Base-by-base conservation (phyloP, 2,888 invertebrate species). In the Dioctria linearis region DNA sequence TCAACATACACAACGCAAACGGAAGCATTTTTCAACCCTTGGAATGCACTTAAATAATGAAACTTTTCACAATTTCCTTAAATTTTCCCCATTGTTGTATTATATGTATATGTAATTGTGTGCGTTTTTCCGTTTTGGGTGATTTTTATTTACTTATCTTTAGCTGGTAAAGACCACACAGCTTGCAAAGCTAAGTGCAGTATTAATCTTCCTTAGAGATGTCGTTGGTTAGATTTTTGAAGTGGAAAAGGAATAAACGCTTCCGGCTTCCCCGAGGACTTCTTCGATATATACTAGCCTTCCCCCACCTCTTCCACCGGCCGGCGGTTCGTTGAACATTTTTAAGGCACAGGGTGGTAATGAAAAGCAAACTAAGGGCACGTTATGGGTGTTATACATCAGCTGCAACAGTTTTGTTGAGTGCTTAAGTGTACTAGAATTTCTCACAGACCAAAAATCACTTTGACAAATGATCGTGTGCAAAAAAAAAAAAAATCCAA, bases 131-230 rank as follows among this genome's bases (percentile, higher is more conserved):
- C 73, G 40, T 57, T 42, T 11, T 42, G 73, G 42, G 25, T 25
- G 37, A 75, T 75, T 75, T 75, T 75, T 75, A 75, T 75, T 75
- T 25, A 25, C 25, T 25, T 75, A 75, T 75, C 37, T 69, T 69
- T 49, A 54, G 59, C 73, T n/a, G 8, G 73, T 43, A 75, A 59
- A 54, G 42, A 59, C 42, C 13, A 69, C 37, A 59, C 57, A 54
- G 59, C 13, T 39, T 63, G 40, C 37, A 39, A 39, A 75, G 73
- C 43, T 75, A 75, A 75, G 73, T 75, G 59, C 73, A 75, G 42
- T 59, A 75, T 75, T 75, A 75, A 75, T 75, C 73, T 75, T 75
- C 73, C 43, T 75, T 75, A 75, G 59, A 25, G 2, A 75, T 59
- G 73, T 75, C 73, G 57, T 25, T 75, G 59, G 73, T 75, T 75